Evolutionary conservation across 1,140 invertebrate genomes (phyloP).

Genomic region (Eurosta solidaginis): DNA sequence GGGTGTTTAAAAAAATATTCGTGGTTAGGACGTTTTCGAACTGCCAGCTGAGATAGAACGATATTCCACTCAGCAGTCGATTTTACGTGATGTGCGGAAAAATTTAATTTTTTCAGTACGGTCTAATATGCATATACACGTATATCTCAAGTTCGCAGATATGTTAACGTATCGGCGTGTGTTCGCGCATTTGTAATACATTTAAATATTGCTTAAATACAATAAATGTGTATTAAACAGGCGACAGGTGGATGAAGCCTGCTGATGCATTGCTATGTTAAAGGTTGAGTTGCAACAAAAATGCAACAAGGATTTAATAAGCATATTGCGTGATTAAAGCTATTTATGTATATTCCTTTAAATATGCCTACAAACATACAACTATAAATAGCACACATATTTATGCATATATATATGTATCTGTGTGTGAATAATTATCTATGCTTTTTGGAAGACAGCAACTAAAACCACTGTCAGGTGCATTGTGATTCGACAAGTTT

Average conservation of each 20-base stretch:
- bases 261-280: neutral
- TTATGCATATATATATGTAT: too few species aligned
- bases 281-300: neutral
- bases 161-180: neutral
- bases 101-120: too few species aligned
- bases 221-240: slow-evolving; percentile 1
- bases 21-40: too few species aligned
- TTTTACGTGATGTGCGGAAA: too few species aligned
- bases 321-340: slow-evolving; percentile 24
- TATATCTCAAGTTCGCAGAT: too few species aligned
- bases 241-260: slow-evolving; percentile 1
- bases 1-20: too few species aligned
- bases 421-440: slow-evolving; percentile 19
- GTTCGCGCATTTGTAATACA: neutral
- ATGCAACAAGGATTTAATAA: slow-evolving; percentile 29
- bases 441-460: slow-evolving; percentile 17
- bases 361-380: neutral
- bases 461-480: neutral
- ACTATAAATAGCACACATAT: too few species aligned
- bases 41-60: too few species aligned
- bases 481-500: neutral
- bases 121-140: too few species aligned
- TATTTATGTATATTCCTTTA: neutral
- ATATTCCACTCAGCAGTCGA: too few species aligned
- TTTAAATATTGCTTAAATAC: slow-evolving; percentile 13